Conservation (phyloP, 1,140 invertebrate species). For the Lepidotrigona ventralis region DNA sequence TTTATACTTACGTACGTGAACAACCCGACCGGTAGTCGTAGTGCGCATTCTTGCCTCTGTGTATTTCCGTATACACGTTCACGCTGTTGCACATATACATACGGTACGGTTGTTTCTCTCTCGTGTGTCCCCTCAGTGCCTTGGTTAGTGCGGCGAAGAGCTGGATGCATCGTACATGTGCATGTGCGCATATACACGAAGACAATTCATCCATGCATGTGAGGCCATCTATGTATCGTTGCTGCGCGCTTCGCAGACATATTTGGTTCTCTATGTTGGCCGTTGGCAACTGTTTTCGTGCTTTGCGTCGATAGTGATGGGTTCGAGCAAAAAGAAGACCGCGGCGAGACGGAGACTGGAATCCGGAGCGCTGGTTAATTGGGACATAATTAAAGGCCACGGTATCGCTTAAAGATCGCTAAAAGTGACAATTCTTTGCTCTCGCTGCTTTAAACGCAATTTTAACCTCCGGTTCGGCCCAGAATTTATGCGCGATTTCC, state of each 20-base stretch:
- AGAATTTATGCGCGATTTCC: conserved; percentile 7
- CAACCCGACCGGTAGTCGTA: conserved; percentile 36
- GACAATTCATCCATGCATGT: background rate
- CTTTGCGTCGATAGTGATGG: conserved; percentile 41
- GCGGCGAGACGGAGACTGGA: background rate
- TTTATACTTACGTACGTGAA: conserved; percentile 43
- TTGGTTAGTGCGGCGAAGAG: background rate
- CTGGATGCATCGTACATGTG: conserved; percentile 16
- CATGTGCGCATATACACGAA: no score
- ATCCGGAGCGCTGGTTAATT: conserved; percentile 32
- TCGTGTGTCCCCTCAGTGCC: background rate
- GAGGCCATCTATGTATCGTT: conserved; percentile 10
- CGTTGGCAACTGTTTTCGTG: conserved; percentile 29
- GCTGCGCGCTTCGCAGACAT: conserved; percentile 34
- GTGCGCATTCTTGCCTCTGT: background rate
- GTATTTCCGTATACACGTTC: background rate
- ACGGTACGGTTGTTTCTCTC: background rate
- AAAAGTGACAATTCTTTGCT: conserved; percentile 31
- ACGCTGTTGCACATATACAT: no score
- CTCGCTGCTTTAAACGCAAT: conserved; percentile 10
- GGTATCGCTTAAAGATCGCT: conserved; percentile 19
- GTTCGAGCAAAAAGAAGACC: conserved; percentile 15
- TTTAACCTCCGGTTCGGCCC: background rate
- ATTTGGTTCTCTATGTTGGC: conserved; percentile 30
- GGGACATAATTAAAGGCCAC: conserved; percentile 34